Conservation (phyloP, 2,797 vertebrate species). For the Crax fasciolata region DNA sequence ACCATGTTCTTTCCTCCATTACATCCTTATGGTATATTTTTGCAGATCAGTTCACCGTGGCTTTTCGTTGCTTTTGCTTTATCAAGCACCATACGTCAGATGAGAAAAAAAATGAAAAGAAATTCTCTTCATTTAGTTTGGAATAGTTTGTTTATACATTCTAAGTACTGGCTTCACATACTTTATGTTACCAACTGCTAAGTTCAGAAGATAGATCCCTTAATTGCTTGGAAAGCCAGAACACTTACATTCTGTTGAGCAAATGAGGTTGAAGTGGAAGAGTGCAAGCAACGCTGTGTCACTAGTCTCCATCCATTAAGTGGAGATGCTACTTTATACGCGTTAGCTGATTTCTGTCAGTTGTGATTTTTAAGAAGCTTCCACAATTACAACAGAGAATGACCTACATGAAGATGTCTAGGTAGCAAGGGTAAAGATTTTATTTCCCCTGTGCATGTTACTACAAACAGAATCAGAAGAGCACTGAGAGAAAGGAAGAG, state of each 20-base stretch:
- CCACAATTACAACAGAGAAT: not conserved
- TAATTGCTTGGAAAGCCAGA: not conserved
- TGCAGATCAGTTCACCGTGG: not conserved
- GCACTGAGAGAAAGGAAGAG: not conserved
- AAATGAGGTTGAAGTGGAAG: not conserved
- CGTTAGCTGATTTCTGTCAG: not conserved
- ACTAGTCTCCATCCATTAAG: not conserved
- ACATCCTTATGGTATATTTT: not conserved
- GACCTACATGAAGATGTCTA: not conserved
- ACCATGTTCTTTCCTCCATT: not conserved
- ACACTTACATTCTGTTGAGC: not conserved
- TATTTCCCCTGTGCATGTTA: not conserved
- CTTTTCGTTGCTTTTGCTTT: conserved; percentile 19
- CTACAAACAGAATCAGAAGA: not conserved
- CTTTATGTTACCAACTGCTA: not conserved
- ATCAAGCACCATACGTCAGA: not conserved
- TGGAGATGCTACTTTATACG: not conserved
- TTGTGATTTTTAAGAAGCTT: not conserved
- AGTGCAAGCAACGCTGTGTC: not conserved
- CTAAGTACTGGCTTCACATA: not conserved
- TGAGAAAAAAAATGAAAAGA: not conserved
- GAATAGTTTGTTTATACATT: not conserved
- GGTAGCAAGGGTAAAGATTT: not conserved
- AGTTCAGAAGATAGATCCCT: not conserved
- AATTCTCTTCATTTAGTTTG: not conserved